phyloP scores from a whole-genome alignment of 1,140 invertebrate genomes.

The Drosophila obscura region DNA sequence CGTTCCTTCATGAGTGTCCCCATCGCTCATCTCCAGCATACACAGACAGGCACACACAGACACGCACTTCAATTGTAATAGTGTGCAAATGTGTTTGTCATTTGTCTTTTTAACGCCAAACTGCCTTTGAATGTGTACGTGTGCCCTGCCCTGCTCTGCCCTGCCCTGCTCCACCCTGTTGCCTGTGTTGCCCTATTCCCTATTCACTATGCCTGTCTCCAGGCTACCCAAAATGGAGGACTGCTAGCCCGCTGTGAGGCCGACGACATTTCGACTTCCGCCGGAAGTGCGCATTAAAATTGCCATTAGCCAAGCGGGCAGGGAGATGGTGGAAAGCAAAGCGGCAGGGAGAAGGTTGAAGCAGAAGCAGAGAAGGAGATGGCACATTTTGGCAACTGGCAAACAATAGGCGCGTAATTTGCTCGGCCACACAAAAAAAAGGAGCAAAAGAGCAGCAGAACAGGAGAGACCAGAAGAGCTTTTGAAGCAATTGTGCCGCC shows the following conservation, averaged over 20 bases:
- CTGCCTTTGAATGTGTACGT: slow-evolving; percentile 53
- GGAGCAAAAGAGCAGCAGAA: not conserved
- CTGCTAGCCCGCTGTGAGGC: slow-evolving; percentile 49
- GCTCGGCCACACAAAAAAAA: slow-evolving; percentile 7
- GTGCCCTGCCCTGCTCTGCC: slow-evolving; percentile 2
- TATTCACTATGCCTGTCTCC: no score
- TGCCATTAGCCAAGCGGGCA: slow-evolving; percentile 44
- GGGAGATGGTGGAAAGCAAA: no score
- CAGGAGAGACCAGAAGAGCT: not conserved
- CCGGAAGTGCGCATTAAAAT: slow-evolving; percentile 68
- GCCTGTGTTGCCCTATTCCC: no score
- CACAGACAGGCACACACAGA: slow-evolving; percentile 6
- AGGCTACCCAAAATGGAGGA: not conserved
- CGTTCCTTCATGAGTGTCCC: no score
- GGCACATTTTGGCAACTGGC: slow-evolving; percentile 44
- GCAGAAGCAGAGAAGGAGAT: slow-evolving; percentile 5
- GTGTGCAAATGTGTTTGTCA: slow-evolving; percentile 71
- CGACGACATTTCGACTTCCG: slow-evolving; percentile 52
- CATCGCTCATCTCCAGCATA: not conserved
- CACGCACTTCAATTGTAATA: slow-evolving; percentile 50
- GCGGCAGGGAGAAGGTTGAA: no score
- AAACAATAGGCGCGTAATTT: slow-evolving; percentile 59
- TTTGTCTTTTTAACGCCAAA: slow-evolving; percentile 69
- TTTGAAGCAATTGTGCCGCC: slow-evolving; percentile 30
- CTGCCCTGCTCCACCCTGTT: no score